These are phyloP conservation scores for Drosophila ficusphila DNA, from an alignment of 1,140 invertebrate species.

Conservation along the genomic window DNA sequence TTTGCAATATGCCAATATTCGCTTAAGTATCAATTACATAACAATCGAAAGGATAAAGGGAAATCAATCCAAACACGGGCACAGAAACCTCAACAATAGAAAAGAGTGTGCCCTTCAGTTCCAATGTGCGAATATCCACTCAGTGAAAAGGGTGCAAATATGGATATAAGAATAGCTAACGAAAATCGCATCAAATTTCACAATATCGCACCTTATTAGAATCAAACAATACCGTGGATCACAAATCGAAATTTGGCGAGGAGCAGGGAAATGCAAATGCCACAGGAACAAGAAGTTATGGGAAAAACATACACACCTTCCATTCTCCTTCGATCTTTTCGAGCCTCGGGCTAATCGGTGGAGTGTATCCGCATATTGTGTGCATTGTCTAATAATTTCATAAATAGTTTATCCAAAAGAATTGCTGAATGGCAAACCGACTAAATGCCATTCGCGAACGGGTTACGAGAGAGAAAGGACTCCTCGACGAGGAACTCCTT, in stretches of 20 bases:
- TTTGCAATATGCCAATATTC: slow-evolving; percentile 59
- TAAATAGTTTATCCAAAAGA: slow-evolving; percentile 80
- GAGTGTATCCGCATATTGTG: slow-evolving; percentile 75
- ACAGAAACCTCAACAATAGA: slow-evolving; percentile 65
- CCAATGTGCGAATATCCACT: slow-evolving; percentile 28
- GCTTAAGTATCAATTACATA: slow-evolving; percentile 62
- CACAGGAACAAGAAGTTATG: slow-evolving; percentile 72
- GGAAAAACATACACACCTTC: slow-evolving; percentile 81
- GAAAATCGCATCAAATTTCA: slow-evolving; percentile 84
- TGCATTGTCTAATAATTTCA: slow-evolving; percentile 78
- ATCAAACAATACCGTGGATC: slow-evolving; percentile 57
- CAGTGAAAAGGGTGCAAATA: slow-evolving; percentile 50
- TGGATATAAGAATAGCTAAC: slow-evolving; percentile 51
- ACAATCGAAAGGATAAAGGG: slow-evolving; percentile 59
- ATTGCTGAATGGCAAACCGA: slow-evolving; percentile 66
- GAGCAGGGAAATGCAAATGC: slow-evolving; percentile 36
- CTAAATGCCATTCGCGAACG: slow-evolving; percentile 62
- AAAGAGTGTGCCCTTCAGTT: slow-evolving; percentile 44
- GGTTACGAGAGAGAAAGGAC: slow-evolving; percentile 37
- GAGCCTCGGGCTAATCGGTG: slow-evolving; percentile 61
- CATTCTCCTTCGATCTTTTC: slow-evolving; percentile 7
- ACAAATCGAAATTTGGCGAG: slow-evolving; percentile 36
- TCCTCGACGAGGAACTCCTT: slow-evolving; percentile 33
- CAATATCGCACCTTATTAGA: slow-evolving; percentile 84
- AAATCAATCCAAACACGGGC: slow-evolving; percentile 39